Conservation (phyloP, 2,113 vertebrate species). For the Peromyscus maniculatus region DNA sequence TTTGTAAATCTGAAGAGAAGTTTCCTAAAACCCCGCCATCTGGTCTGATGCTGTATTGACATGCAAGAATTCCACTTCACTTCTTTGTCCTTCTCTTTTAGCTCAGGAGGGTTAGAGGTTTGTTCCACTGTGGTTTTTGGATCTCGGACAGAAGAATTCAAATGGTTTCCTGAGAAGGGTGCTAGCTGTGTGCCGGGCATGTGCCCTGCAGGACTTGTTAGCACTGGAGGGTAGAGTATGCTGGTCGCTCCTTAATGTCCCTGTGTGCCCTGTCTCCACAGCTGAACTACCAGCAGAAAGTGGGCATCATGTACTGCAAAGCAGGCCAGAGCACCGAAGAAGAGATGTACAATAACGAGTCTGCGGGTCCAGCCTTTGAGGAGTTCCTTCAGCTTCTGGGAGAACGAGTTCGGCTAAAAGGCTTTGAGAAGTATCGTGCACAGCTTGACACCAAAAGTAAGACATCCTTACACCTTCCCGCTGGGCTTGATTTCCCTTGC, state of each 20-base stretch:
- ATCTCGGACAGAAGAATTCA: not conserved
- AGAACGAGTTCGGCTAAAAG: conserved; percentile 96
- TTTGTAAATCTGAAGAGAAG: conserved; percentile 45
- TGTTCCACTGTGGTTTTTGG: not conserved
- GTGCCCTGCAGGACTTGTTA: not conserved
- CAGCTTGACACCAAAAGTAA: conserved; percentile 98
- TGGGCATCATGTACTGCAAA: conserved; percentile 98
- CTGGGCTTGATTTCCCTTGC: not conserved
- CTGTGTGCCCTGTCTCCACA: conserved; percentile 80
- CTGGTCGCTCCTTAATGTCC: not conserved
- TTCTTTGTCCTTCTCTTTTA: not conserved
- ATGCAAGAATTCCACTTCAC: not conserved
- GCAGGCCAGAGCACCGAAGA: conserved; percentile 96
- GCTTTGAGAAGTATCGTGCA: conserved; percentile 96
- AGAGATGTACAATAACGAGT: conserved; percentile 98
- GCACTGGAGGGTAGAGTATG: not conserved
- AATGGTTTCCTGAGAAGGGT: conserved; percentile 53
- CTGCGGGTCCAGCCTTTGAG: conserved; percentile 94
- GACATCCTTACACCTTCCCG: conserved; percentile 68
- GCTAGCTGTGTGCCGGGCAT: not conserved
- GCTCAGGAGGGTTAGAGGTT: not conserved
- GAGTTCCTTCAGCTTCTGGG: conserved; percentile 97
- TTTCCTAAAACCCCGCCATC: not conserved
- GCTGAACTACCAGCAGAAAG: conserved; percentile 97
- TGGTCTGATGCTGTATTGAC: not conserved